Base-by-base conservation (phyloP, 2,888 invertebrate species). In the Pyrrhosoma nymphula region DNA sequence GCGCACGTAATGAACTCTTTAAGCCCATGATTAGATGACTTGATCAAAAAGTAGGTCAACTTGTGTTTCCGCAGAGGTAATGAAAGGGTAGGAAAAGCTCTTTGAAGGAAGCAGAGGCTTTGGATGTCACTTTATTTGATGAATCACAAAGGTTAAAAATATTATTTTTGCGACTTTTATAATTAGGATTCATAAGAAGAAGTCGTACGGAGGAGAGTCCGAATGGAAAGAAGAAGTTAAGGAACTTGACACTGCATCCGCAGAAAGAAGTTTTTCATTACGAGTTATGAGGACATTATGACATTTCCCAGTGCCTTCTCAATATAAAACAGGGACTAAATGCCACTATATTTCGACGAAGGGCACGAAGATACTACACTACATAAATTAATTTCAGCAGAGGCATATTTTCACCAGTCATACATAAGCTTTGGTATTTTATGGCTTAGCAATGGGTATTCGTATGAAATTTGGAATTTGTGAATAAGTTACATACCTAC, bases 1-100 rank as follows among this genome's bases (percentile, higher is more conserved):
- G 35, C 82, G 35, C 82, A 35, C 82, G 82, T 82, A 82, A 82
- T 82, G 82, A 82, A 82, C 82, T 82, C 82, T 82, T 82, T 82
- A 82, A 82, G 82, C 16, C 14, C 82, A 16, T 82, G 82, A 82
- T 82, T 82, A 82, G 16, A 82, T 16, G 82, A 35, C 82, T 14
- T 82, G 12, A 35, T 82, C 82, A 82, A 82, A 82, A 82, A 82
- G 35, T 82, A 82, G 82, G 82, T 82, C 82, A 82, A 35, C 35
- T 82, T 35, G 30, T 82, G 82, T 82, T 82, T 82, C 35, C 30
- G 16, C 35, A 35, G 82, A 82, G 35, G n/a, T 82, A 82, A 82
- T 82, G 82, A 35, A 82, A 35, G 82, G 18, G 82, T 16, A 35
- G 30, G 3, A 14, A 16, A 69, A 14, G 82, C 30, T 14, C 30